Evolutionary conservation across 2,888 invertebrate species (phyloP).

Genomic region (Proisotoma minuta): DNA sequence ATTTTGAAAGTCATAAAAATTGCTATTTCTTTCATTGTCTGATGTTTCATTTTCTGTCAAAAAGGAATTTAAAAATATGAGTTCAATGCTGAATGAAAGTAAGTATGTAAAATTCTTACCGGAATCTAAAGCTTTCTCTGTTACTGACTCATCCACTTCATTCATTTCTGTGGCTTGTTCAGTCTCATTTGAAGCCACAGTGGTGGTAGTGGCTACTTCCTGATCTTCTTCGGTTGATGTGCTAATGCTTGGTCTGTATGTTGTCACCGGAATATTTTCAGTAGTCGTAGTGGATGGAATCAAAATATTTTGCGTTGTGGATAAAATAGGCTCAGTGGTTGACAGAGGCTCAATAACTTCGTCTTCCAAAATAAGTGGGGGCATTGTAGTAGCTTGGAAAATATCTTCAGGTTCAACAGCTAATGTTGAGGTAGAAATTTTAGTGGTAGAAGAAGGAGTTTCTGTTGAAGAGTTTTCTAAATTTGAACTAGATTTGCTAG

Average conservation of each 20-base stretch:
- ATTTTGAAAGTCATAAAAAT: conserved; percentile 8
- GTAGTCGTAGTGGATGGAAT: background rate
- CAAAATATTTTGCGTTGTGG: background rate
- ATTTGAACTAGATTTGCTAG: background rate
- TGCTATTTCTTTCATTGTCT: too few relatives aligned
- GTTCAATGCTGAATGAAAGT: too few relatives aligned
- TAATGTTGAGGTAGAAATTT: background rate
- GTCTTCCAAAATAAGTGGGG: background rate
- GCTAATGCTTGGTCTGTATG: background rate
- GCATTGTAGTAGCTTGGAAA: background rate
- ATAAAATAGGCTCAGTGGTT: background rate
- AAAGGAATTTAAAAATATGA: too few relatives aligned
- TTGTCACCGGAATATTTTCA: background rate
- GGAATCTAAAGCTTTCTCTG: too few relatives aligned
- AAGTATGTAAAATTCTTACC: too few relatives aligned
- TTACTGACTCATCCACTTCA: too few relatives aligned
- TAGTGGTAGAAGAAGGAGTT: background rate
- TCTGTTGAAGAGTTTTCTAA: background rate
- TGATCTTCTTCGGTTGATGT: background rate
- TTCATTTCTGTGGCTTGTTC: too few relatives aligned
- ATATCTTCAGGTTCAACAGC: background rate
- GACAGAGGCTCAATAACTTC: conserved; percentile 12
- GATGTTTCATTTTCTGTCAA: too few relatives aligned
- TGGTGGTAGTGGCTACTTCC: background rate
- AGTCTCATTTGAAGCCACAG: too few relatives aligned